Evolutionary conservation across 2,888 invertebrate species (phyloP).

Genomic region (Heliconius aoede): DNA sequence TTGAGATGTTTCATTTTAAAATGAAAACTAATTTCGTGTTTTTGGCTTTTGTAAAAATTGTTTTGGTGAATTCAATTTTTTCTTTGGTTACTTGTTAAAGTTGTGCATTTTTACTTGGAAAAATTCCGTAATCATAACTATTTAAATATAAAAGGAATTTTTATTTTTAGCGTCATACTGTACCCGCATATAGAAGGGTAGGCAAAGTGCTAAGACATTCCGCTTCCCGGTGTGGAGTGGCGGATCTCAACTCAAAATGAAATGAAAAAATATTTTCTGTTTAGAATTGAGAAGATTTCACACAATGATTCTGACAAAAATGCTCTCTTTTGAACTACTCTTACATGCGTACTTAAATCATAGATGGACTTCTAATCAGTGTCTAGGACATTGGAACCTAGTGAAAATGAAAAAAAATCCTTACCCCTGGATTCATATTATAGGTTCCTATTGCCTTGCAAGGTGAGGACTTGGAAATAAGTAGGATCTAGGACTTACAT

Average conservation of each 20-base stretch:
- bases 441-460: background rate
- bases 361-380: background rate
- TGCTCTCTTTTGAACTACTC: no score
- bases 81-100: background rate
- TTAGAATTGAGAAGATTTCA: background rate
- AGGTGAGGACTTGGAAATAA: background rate
- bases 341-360: no score
- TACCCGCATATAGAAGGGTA: background rate
- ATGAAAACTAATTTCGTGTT: constrained; percentile 8
- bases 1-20: constrained; percentile 23
- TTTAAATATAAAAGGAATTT: background rate
- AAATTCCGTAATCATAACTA: background rate
- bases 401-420: background rate
- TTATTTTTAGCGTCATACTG: background rate
- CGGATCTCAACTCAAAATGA: background rate
- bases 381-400: background rate
- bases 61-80: background rate
- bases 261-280: background rate
- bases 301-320: background rate
- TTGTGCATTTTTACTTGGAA: background rate
- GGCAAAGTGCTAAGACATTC: background rate
- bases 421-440: background rate
- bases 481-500: background rate
- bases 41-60: background rate
- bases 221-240: background rate